A percentile compares a stretch with the other conserved stretches of the same genome.
Evolutionary conservation across 2,888 invertebrate genomes (phyloP).

Genomic region (Clitarchus hookeri): DNA sequence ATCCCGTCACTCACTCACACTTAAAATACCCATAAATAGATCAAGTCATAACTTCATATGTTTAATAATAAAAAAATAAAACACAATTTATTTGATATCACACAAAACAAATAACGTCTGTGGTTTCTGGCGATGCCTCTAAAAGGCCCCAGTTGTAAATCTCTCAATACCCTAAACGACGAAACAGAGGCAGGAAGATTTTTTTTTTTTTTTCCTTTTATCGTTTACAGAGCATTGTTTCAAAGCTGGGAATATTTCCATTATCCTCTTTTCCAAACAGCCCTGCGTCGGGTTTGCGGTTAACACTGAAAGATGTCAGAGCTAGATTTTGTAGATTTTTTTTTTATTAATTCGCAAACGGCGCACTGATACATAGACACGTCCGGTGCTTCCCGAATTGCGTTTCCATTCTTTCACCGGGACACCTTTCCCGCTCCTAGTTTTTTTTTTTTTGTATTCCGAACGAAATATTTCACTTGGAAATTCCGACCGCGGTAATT

Average conservation of each 20-base stretch:
- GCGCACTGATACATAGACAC: not conserved
- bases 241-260: slow-evolving; percentile 1
- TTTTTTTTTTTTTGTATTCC: not conserved
- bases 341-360: not conserved
- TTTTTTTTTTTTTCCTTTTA: not conserved
- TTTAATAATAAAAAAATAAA: too few species aligned
- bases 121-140: too few species aligned
- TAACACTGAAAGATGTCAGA: slow-evolving; percentile 2
- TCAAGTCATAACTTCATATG: too few species aligned
- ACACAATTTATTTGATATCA: too few species aligned
- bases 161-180: not conserved
- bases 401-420: not conserved
- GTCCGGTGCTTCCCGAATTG: not conserved
- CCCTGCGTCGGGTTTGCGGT: not conserved
- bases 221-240: not conserved
- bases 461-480: not conserved
- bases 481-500: slow-evolving; percentile 3
- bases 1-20: too few species aligned
- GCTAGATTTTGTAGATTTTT: not conserved
- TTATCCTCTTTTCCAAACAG: not conserved
- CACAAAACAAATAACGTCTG: too few species aligned
- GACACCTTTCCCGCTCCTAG: not conserved
- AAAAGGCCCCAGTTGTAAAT: not conserved
- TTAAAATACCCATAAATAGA: too few species aligned
- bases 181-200: too few species aligned